Evolutionary conservation across 2,888 invertebrate genomes (phyloP).

Genomic region (Trisateles emortualis): DNA sequence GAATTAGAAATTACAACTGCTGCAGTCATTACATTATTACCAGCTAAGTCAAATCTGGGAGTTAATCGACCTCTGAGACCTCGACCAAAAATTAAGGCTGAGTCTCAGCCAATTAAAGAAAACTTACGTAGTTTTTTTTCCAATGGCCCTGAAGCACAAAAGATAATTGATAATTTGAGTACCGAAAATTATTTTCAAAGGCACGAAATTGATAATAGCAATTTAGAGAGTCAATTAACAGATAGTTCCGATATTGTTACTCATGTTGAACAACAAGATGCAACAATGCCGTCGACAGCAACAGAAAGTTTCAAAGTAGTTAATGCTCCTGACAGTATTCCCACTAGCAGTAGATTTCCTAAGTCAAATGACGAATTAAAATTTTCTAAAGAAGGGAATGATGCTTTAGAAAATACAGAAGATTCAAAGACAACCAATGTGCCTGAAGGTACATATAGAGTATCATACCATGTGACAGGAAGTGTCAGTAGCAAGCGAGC

Average conservation of each 20-base stretch:
- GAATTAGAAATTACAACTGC: slow-evolving; percentile 75
- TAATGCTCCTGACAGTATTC: slow-evolving; percentile 41
- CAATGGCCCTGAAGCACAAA: slow-evolving; percentile 60
- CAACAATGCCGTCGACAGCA: slow-evolving; percentile 49
- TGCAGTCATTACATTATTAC: slow-evolving; percentile 88
- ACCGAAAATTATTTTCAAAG: slow-evolving; percentile 63
- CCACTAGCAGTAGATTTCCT: slow-evolving; percentile 69
- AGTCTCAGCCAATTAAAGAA: slow-evolving; percentile 67
- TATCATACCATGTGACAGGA: slow-evolving; percentile 82
- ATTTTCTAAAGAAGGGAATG: slow-evolving; percentile 45
- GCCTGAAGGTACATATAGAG: slow-evolving; percentile 79
- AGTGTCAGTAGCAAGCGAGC: slow-evolving; percentile 83
- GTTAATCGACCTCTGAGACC: slow-evolving; percentile 90
- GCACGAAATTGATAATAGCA: slow-evolving; percentile 51
- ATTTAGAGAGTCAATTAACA: slow-evolving; percentile 26
- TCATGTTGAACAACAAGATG: slow-evolving; percentile 48
- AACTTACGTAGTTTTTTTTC: slow-evolving; percentile 70
- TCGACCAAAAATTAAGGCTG: slow-evolving; percentile 82
- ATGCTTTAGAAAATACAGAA: slow-evolving; percentile 41
- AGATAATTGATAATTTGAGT: slow-evolving; percentile 60
- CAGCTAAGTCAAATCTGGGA: slow-evolving; percentile 93
- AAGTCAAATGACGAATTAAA: slow-evolving; percentile 73
- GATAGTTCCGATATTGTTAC: slow-evolving; percentile 59
- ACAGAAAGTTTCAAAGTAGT: slow-evolving; percentile 57
- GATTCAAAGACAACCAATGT: slow-evolving; percentile 49